Evolutionary conservation across 2,113 vertebrate species (phyloP).

Genomic region (Ginglymostoma cirratum): DNA sequence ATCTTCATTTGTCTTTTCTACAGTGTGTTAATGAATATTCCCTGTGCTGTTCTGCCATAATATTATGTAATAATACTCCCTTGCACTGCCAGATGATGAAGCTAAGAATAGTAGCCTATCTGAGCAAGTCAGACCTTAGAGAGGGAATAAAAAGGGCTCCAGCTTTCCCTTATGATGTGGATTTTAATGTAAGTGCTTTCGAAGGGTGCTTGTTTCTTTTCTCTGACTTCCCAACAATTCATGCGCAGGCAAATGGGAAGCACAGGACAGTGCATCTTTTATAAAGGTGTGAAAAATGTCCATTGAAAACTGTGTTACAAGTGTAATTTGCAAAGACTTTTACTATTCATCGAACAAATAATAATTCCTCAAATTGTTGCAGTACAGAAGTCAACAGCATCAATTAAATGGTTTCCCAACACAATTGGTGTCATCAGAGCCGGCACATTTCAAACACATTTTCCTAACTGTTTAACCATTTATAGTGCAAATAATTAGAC

Average conservation of each 20-base stretch:
- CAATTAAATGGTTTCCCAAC: neutral
- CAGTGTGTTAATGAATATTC: neutral
- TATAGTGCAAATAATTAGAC: constrained; percentile 33
- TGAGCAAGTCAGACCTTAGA: neutral
- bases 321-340: neutral
- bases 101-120: neutral
- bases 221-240: neutral
- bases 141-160: neutral
- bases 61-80: neutral
- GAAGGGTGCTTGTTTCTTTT: neutral
- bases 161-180: neutral
- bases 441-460: constrained; percentile 16
- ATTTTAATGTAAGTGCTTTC: neutral
- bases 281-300: neutral
- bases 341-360: neutral
- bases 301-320: neutral
- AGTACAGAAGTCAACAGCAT: neutral
- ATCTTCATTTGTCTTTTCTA: neutral
- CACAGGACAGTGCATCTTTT: neutral
- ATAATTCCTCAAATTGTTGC: neutral
- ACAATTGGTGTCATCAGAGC: neutral
- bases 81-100: neutral
- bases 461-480: constrained; percentile 33
- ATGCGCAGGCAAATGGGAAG: neutral
- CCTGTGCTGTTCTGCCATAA: neutral